Evolutionary conservation across 2,113 vertebrate genomes (phyloP), one percentile per base, ranked within the genome.

Genomic region (Porphyrio hochstetteri): DNA sequence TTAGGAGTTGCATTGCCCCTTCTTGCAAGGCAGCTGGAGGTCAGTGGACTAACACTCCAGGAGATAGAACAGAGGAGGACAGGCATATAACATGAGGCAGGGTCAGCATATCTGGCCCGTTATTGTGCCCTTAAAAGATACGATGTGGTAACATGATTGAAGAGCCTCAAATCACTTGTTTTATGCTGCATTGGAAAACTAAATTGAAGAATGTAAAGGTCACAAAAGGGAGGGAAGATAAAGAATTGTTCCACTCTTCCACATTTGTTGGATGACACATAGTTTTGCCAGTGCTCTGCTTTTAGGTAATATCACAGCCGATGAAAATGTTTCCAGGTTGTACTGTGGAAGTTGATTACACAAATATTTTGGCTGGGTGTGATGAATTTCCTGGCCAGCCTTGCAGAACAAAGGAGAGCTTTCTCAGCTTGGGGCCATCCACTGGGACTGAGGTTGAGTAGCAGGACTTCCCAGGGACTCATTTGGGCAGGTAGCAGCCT

Each of bases 261-360:
- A 44, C 2, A 28, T 67, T 95, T 81, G 52, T 70, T 36, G 24
- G 40, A 74, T 74, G 36, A 63, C 35, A 31, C 24, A 1, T 48
- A 4, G 56, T 80, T 74, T 90, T 88, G 52, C 42, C 29, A 52
- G 13, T 46, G 56, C 18, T 90, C 9, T 70, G 55, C 46, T 7
- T 88, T 61, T 67, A 82, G 46, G 31, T 83, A 74, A 52, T 67
- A 40, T 16, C 13, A 18, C 27, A 50, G 72, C 36, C 71, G 82
- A 70, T 70, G 5, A 50, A 90, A 90, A 52, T 79, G 60, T 57
- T 89, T 85, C n/a, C n/a, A 86, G 64, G 60, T 91, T 79, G 17
- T 38, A 24, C 28, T 29, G 16, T 72, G 40, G n/a, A 90, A 92
- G 70, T 11, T 79, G 44, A 44, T 57, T 81, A 42, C 57, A 57